These are phyloP conservation scores for Terebella lapidaria DNA, from an alignment of 2,888 invertebrate species.

Conservation along the genomic window DNA sequence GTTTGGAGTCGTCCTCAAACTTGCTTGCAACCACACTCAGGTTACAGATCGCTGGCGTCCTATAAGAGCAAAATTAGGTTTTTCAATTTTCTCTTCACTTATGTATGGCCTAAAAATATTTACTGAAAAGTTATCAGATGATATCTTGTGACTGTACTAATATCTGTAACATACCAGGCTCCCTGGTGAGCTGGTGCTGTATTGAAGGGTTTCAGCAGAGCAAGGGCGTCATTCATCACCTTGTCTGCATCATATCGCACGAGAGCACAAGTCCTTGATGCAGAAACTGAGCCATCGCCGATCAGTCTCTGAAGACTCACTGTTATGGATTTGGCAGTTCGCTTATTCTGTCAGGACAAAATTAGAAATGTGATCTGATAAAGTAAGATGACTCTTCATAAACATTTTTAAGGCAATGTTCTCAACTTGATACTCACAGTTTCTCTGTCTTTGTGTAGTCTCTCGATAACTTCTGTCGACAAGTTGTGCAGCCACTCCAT, in stretches of 20 bases:
- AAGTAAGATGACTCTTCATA: background rate
- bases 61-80: too few relatives aligned
- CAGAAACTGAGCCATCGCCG: conserved; percentile 55
- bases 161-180: conserved; percentile 13
- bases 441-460: conserved; percentile 22
- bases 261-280: conserved; percentile 63
- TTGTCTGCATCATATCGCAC: conserved; percentile 65
- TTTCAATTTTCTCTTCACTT: too few relatives aligned
- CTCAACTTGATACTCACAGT: conserved; percentile 9
- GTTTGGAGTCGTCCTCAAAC: conserved; percentile 54
- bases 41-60: conserved; percentile 63
- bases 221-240: conserved; percentile 64
- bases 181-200: conserved; percentile 3
- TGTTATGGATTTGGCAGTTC: conserved; percentile 74
- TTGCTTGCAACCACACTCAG: conserved; percentile 75
- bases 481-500: conserved; percentile 21
- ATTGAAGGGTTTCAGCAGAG: conserved; percentile 62
- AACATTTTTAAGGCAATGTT: background rate
- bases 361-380: background rate
- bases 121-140: too few relatives aligned
- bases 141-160: too few relatives aligned
- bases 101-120: too few relatives aligned
- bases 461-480: conserved; percentile 21
- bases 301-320: conserved; percentile 66
- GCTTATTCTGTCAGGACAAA: conserved; percentile 64